Conservation (phyloP, 2,888 invertebrate genomes). For the Sphaerophoria rueppellii region DNA sequence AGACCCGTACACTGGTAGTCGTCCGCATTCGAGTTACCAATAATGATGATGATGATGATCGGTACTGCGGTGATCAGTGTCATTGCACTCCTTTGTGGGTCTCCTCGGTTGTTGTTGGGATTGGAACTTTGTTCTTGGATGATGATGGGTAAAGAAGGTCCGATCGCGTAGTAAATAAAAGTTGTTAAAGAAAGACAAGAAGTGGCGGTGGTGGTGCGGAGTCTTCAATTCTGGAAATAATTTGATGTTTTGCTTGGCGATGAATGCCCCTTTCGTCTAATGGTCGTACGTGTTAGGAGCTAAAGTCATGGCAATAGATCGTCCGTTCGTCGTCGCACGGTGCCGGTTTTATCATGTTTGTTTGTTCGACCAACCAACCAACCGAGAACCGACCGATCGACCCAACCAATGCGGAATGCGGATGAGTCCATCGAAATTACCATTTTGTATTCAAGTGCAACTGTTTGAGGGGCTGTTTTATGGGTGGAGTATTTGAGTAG, state of each 20-base stretch:
- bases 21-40: slow-evolving; percentile 73
- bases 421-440: slow-evolving; percentile 74
- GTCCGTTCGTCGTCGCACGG: neutral
- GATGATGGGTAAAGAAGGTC: slow-evolving; percentile 30
- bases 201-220: slow-evolving; percentile 40
- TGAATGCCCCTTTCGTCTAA: slow-evolving; percentile 71
- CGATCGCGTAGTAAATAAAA: slow-evolving; percentile 15
- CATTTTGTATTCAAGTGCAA: slow-evolving; percentile 74
- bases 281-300: slow-evolving; percentile 70
- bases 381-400: too few species aligned
- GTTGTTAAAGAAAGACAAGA: neutral
- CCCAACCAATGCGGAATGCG: slow-evolving; percentile 63
- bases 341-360: slow-evolving; percentile 65
- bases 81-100: slow-evolving; percentile 74
- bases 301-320: slow-evolving; percentile 69
- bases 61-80: slow-evolving; percentile 69
- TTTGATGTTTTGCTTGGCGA: slow-evolving; percentile 70
- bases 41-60: slow-evolving; percentile 73
- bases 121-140: neutral
- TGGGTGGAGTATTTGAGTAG: slow-evolving; percentile 69
- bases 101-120: slow-evolving; percentile 57
- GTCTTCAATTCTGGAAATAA: slow-evolving; percentile 74
- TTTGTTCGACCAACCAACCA: slow-evolving; percentile 66
- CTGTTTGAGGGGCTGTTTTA: slow-evolving; percentile 73
- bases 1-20: slow-evolving; percentile 71